phyloP scores from a whole-genome alignment of 1,140 invertebrate species.

The Papilio polytes region DNA sequence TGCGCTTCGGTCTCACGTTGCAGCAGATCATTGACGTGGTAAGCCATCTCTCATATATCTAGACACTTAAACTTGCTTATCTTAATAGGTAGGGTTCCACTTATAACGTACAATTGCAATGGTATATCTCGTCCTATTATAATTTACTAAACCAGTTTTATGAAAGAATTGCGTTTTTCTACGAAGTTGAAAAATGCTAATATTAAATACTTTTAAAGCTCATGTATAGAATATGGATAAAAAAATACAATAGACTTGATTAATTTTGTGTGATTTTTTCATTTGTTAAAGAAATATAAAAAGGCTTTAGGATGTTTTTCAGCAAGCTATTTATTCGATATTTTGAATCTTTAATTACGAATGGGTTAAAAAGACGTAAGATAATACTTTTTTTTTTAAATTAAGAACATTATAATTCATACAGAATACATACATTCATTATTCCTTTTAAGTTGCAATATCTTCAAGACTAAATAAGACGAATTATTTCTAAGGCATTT shows the following conservation, averaged over 20 bases:
- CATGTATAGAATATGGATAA: too few species aligned
- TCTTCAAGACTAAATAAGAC: not conserved
- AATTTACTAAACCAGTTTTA: not conserved
- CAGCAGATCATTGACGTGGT: slow-evolving; percentile 99
- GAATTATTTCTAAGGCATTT: not conserved
- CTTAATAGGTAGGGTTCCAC: too few species aligned
- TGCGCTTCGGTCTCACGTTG: slow-evolving; percentile 97
- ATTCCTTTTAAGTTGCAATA: not conserved
- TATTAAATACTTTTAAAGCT: too few species aligned
- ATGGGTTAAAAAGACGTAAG: slow-evolving; percentile 8
- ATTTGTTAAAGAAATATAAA: too few species aligned
- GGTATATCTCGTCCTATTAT: not conserved
- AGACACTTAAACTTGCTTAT: too few species aligned
- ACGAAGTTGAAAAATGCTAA: not conserved
- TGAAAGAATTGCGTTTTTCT: not conserved
- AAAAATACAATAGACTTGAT: too few species aligned
- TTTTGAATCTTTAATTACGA: not conserved
- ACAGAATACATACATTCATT: not conserved
- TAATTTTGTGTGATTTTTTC: too few species aligned
- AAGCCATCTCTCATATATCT: slow-evolving; percentile 78
- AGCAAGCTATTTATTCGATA: too few species aligned
- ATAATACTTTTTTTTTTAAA: not conserved
- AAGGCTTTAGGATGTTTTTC: too few species aligned
- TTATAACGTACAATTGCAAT: too few species aligned
- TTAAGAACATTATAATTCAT: not conserved